Conservation (phyloP, 2,113 vertebrate species). For the Myocastor coypus region DNA sequence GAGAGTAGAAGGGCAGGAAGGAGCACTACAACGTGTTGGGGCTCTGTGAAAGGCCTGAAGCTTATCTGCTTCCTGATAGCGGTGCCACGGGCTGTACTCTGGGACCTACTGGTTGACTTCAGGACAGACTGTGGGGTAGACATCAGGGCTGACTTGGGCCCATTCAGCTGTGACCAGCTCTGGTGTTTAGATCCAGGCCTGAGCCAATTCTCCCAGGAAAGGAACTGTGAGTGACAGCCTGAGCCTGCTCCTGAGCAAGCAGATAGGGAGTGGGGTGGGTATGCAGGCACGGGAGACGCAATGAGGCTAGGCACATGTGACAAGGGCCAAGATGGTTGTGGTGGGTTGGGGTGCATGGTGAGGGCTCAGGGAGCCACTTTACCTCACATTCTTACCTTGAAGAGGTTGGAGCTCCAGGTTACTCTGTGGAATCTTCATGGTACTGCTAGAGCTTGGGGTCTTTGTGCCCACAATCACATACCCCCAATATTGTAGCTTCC, state of each 20-base stretch:
- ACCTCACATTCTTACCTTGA: background rate
- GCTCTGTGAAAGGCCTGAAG: background rate
- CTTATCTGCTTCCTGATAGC: background rate
- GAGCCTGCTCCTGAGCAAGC: accelerated
- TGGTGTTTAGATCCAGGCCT: background rate
- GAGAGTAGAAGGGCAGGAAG: background rate
- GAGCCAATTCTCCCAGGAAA: background rate
- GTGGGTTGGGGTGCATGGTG: background rate
- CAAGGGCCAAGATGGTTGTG: background rate
- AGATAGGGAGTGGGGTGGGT: accelerated
- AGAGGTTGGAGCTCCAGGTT: too few species aligned
- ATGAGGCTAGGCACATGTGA: background rate
- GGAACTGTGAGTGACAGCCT: background rate
- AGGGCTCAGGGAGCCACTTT: background rate
- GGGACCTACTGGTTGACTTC: background rate
- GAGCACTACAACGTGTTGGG: background rate
- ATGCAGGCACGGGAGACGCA: background rate
- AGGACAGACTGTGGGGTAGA: background rate
- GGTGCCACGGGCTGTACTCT: background rate
- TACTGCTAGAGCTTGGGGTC: too few species aligned
- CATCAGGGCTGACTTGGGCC: background rate
- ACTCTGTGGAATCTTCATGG: too few species aligned
- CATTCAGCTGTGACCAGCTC: background rate
- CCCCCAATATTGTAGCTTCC: too few species aligned
- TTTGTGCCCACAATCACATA: background rate